Evolutionary conservation across 1,140 invertebrate species (phyloP).

Genomic region (Brachionus asplanchnoidis): DNA sequence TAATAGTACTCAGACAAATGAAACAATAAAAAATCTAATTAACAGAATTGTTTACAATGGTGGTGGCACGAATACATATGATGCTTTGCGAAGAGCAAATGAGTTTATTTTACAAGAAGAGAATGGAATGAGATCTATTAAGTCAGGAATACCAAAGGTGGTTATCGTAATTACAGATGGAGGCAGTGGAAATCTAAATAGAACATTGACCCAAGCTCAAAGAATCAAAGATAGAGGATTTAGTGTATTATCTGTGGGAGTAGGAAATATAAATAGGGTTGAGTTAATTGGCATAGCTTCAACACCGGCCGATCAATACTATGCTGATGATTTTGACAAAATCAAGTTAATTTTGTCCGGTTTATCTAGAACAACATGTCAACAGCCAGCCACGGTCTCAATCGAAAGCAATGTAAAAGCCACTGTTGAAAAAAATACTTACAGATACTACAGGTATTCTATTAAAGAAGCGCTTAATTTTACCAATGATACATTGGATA

Average conservation of each 20-base stretch:
- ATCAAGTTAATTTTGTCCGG: background rate
- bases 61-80: background rate
- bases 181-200: background rate
- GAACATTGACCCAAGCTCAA: background rate
- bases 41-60: background rate
- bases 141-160: conserved; percentile 12
- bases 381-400: background rate
- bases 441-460: background rate
- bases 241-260: background rate
- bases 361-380: background rate
- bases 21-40: background rate
- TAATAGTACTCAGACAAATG: background rate
- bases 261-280: background rate
- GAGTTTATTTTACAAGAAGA: background rate
- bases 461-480: background rate
- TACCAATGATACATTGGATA: background rate
- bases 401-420: background rate
- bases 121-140: background rate
- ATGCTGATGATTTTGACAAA: background rate
- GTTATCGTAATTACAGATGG: conserved; percentile 8
- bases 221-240: background rate
- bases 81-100: background rate
- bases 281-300: background rate
- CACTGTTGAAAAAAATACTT: background rate
- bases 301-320: background rate